phyloP scores from a whole-genome alignment of 2,888 invertebrate species.

The Troides oblongomaculatus region DNA sequence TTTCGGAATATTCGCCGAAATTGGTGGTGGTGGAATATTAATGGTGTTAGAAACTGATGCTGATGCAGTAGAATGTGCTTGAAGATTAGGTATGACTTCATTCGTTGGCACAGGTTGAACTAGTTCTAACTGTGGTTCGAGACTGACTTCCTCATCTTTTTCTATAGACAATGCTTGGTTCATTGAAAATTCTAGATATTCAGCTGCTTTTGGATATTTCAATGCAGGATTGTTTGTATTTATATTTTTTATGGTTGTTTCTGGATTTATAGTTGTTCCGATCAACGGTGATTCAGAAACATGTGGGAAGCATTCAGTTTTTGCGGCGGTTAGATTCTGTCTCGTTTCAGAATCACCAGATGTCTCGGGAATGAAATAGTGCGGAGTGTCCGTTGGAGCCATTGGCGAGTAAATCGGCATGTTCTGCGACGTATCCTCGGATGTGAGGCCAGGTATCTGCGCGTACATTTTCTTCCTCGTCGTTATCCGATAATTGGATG shows the following conservation, averaged over 20 bases:
- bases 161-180: not conserved
- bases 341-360: not conserved
- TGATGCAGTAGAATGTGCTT: conserved; percentile 3
- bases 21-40: conserved; percentile 68
- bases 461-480: conserved; percentile 87
- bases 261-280: not conserved
- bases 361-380: conserved; percentile 37
- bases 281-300: not conserved
- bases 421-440: conserved; percentile 49
- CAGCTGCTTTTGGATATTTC: not conserved
- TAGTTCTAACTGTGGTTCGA: not conserved
- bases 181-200: not conserved
- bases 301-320: not conserved
- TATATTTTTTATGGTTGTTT: not conserved
- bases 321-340: not conserved
- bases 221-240: not conserved
- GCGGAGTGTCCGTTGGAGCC: conserved; percentile 30
- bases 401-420: not conserved
- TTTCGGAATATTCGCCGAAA: conserved; percentile 57
- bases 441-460: conserved; percentile 86
- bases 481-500: conserved; percentile 82
- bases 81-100: conserved; percentile 3
- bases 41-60: conserved; percentile 35
- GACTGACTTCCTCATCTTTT: not conserved
- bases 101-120: conserved; percentile 2